A percentile compares a stretch with the other conserved stretches of the same genome.
These are phyloP conservation scores for Saxidomus purpurata DNA, from an alignment of 1,140 invertebrate genomes.

Conservation along the genomic window DNA sequence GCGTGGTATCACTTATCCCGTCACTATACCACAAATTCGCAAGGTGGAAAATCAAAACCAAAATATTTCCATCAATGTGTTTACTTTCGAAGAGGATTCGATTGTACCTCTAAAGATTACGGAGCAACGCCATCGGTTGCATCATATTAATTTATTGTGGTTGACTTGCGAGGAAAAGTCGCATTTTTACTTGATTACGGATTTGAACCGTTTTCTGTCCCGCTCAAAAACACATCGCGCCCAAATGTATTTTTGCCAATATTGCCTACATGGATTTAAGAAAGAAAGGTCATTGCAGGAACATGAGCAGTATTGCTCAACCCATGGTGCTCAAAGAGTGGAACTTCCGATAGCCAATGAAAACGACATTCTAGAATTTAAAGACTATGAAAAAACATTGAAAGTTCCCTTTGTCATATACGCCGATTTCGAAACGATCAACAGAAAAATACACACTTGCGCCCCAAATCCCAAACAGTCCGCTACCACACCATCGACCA, in stretches of 20 bases:
- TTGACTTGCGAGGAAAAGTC: constrained; percentile 7
- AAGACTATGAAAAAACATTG: constrained; percentile 50
- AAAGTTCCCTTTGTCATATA: constrained; percentile 24
- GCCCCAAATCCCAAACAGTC: not conserved
- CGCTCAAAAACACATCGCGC: not conserved
- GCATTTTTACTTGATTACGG: constrained; percentile 14
- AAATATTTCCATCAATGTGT: constrained; percentile 47
- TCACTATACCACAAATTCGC: not conserved
- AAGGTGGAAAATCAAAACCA: constrained; percentile 31
- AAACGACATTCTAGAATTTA: constrained; percentile 17
- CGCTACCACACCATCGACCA: not conserved
- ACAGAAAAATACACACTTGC: constrained; percentile 8
- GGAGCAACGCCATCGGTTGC: too few relatives aligned
- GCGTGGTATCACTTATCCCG: constrained; percentile 31
- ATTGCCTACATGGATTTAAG: constrained; percentile 45
- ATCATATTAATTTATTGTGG: constrained; percentile 28
- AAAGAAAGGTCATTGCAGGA: constrained; percentile 22
- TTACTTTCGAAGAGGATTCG: constrained; percentile 24
- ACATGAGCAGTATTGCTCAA: constrained; percentile 27
- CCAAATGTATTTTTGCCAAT: constrained; percentile 2
- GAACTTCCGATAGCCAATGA: not conserved
- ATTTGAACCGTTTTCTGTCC: constrained; percentile 38
- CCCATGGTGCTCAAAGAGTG: not conserved
- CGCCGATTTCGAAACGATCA: constrained; percentile 22
- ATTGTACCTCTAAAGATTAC: constrained; percentile 31